phyloP scores from a whole-genome alignment of 2,888 invertebrate genomes.

The Trissoscelio sp. region DNA sequence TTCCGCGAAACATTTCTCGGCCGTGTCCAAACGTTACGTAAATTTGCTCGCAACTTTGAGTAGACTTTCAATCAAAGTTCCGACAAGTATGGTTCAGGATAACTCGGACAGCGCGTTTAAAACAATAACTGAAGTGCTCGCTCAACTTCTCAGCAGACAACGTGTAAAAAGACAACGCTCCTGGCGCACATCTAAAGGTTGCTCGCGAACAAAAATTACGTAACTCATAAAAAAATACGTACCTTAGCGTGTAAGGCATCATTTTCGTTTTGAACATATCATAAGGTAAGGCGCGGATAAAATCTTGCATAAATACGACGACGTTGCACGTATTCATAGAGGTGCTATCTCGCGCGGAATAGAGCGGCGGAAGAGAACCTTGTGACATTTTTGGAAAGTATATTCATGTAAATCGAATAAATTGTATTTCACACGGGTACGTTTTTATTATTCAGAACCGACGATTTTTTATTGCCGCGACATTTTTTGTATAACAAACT shows the following conservation, averaged over 20 bases:
- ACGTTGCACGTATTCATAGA: slow-evolving; percentile 48
- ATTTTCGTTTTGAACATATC: slow-evolving; percentile 67
- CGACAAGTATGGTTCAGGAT: not conserved
- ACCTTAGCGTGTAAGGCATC: slow-evolving; percentile 59
- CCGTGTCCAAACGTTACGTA: slow-evolving; percentile 41
- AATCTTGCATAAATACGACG: slow-evolving; percentile 49
- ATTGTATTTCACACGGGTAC: slow-evolving; percentile 29
- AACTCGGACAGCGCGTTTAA: slow-evolving; percentile 18
- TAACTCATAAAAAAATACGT: slow-evolving; percentile 52
- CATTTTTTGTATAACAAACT: not conserved
- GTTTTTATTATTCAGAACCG: slow-evolving; percentile 28
- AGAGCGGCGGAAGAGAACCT: slow-evolving; percentile 21
- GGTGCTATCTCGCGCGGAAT: slow-evolving; percentile 27
- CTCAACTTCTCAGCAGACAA: slow-evolving; percentile 13
- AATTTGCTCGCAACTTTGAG: slow-evolving; percentile 55
- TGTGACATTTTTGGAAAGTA: slow-evolving; percentile 52
- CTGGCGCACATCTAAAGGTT: not conserved
- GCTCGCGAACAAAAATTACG: slow-evolving; percentile 18
- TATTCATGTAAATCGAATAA: slow-evolving; percentile 23
- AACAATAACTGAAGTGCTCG: slow-evolving; percentile 41
- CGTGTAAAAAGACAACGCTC: slow-evolving; percentile 27
- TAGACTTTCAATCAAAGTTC: slow-evolving; percentile 46
- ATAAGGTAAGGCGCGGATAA: slow-evolving; percentile 58
- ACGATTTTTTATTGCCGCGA: slow-evolving; percentile 13
- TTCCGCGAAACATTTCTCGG: slow-evolving; percentile 45